Evolutionary conservation across 2,888 invertebrate species (phyloP), one percentile per base, ranked within the genome.

Genomic region (Morpho deidamia): DNA sequence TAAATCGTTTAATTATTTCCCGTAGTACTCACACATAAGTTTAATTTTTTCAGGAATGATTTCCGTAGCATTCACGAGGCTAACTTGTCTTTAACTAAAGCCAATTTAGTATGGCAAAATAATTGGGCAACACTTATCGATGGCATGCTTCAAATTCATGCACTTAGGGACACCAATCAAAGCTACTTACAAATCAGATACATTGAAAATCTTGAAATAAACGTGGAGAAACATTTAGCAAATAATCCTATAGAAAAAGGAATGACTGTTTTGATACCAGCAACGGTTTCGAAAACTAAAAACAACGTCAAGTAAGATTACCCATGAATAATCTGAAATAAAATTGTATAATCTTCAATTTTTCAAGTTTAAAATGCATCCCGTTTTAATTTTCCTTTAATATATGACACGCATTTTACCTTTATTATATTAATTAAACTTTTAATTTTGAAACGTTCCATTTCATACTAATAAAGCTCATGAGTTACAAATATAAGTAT

Each of bases 51-150:
- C 38, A 53, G 83, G 2, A 71, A 65, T 3, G 70, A 71, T 2
- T 81, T 81, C 45, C 65, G 65, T 48, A 74, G 71, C 51, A 74
- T 84, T 14, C 45, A 66, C 11, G 61, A 61, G 8, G 59, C 66
- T 0, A 70, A 77, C 44, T 51, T 63, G 8, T 63, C 72, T 1
- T 52, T 79, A 8, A 75, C 71, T 0, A 64, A 70, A 41, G 91
- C 85, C 11, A 58, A 74, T 43, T 62, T 91, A 4, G 68, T 75
- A 40, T 96, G 95, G 95, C 86, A 90, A 11, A 91, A 92, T 49
- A 95, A 95, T 72, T 97, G 96, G 96, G 92, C 94, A 0, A 92
- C 94, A 3, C 93, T 95, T 64, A 87, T 97, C 66, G 97, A 97
- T 75, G 94, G 94, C 0, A 91, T 97, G 90, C 77, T 97, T 10